Conservation (phyloP, 1,140 invertebrate species). For the Microplitis demolitor region DNA sequence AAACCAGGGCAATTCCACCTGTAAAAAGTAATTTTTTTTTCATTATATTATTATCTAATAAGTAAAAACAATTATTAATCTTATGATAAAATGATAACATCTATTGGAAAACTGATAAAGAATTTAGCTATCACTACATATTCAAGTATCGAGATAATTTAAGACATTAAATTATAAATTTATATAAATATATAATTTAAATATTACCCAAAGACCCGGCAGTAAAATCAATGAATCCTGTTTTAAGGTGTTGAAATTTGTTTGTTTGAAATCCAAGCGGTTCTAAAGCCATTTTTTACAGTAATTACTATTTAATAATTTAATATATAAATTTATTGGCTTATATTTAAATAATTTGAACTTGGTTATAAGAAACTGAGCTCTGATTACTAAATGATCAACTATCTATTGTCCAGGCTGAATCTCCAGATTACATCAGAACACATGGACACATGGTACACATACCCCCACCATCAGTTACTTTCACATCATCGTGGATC, state of each 20-base stretch:
- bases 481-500: no score
- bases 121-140: neutral
- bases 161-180: neutral
- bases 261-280: neutral
- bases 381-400: neutral
- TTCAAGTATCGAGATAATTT: neutral
- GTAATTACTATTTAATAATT: no score
- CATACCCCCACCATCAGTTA: neutral
- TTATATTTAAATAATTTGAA: no score
- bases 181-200: neutral
- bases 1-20: constrained; percentile 91
- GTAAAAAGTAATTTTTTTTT: constrained; percentile 38
- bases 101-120: neutral
- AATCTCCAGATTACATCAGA: neutral
- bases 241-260: constrained; percentile 13
- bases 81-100: neutral
- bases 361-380: no score
- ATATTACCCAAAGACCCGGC: constrained; percentile 23
- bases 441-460: constrained; percentile 3
- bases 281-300: constrained; percentile 14
- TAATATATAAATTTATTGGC: no score
- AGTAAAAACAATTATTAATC: neutral
- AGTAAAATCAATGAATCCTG: constrained; percentile 22
- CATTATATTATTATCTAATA: neutral
- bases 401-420: neutral